A percentile compares a stretch with the other conserved stretches of the same genome.
Evolutionary conservation across 2,888 invertebrate species (phyloP).

Genomic region (Scrobipalpa atriplicella): DNA sequence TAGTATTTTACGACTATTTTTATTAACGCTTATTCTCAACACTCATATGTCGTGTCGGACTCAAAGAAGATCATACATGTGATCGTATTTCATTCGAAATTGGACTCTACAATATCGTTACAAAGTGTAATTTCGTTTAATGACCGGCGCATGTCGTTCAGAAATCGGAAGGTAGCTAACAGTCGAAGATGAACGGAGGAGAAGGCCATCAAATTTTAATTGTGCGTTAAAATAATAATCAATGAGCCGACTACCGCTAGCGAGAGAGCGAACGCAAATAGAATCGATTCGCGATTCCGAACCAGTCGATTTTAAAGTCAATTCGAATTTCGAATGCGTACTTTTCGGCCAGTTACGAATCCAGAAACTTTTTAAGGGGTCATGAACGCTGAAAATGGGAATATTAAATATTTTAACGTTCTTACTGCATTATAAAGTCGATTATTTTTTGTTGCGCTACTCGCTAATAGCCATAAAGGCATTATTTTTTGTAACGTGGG

Average conservation of each 20-base stretch:
- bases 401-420: not conserved
- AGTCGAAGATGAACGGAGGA: constrained; percentile 77
- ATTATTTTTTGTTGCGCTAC: constrained; percentile 1
- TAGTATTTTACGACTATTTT: constrained; percentile 76
- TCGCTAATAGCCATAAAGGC: constrained; percentile 4
- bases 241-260: constrained; percentile 75
- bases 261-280: constrained; percentile 58
- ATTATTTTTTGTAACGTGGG: constrained; percentile 1
- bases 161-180: constrained; percentile 46
- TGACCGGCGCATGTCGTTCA: constrained; percentile 32
- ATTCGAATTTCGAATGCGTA: constrained; percentile 39
- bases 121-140: constrained; percentile 45
- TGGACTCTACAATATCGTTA: constrained; percentile 44
- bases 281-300: constrained; percentile 57
- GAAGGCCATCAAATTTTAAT: constrained; percentile 82
- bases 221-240: constrained; percentile 82
- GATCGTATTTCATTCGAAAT: constrained; percentile 42
- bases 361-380: not conserved
- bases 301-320: constrained; percentile 34
- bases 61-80: constrained; percentile 61
- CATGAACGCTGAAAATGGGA: not conserved
- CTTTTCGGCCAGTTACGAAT: constrained; percentile 16
- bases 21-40: constrained; percentile 80
- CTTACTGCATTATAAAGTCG: not conserved
- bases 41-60: constrained; percentile 69